Evolutionary conservation across 2,113 vertebrate genomes (phyloP), one percentile per base, ranked within the genome.

Genomic region (Mastomys coucha): DNA sequence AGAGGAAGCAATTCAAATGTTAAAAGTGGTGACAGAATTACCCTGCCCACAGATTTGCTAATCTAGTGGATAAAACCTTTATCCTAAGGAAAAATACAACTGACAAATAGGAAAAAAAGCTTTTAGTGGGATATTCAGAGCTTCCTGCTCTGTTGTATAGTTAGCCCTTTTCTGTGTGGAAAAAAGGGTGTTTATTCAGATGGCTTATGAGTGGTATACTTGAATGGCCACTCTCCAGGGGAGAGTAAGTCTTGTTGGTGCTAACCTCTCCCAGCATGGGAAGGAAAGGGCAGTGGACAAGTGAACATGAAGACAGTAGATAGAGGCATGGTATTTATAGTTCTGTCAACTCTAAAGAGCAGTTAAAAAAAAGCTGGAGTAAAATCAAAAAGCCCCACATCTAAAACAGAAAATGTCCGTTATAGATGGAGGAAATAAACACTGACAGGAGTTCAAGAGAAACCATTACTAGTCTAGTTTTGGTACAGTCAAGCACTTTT

Each of bases 121-220:
- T 63, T 89, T 96, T 70, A 91, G 89, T 70, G 96, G 97, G 84
- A 8, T 96, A 94, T 58, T 89, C 90, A 89, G 96, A 96, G 95
- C 96, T 56, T 95, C 42, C 0, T 76, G 92, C 58, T 91, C 91
- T 92, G 94, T 81, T 96, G 73, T 1, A 86, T 1, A 82, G 89
- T 92, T 97, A 98, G 98, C 98, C 98, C 98, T 97, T 97, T 98
- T 97, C 95, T 87, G 0, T 76, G 88, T 56, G 92, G 95, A 51
- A 93, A 88, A 95, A 97, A 96, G 98, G 96, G 93, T 91, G 94
- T 76, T 60, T 91, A 93, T 10, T 92, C 60, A 0, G 45, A 56
- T 36, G 93, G 96, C 86, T 97, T 5, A 13, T 85, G 81, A 96
- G 91, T 63, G 89, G 84, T 42, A 33, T 56, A 51, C 31, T 45